Conservation (phyloP, 2,113 vertebrate genomes). For the Tetrax tetrax region DNA sequence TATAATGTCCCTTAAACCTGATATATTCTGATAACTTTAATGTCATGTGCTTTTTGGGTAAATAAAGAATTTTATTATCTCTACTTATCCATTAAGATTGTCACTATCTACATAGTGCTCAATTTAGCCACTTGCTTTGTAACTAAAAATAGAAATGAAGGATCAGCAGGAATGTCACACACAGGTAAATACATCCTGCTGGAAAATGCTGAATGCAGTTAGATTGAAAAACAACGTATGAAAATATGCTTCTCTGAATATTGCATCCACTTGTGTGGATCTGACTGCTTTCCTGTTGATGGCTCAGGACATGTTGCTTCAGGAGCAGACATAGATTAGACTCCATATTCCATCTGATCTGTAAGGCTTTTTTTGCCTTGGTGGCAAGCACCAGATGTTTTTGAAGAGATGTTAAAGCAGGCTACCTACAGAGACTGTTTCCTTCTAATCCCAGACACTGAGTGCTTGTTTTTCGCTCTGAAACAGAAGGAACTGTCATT, state of each 20-base stretch:
- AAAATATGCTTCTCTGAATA: background rate
- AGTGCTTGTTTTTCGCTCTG: background rate
- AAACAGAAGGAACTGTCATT: background rate
- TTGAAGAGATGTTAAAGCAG: background rate
- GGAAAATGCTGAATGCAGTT: background rate
- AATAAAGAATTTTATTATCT: constrained; percentile 45
- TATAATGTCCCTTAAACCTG: constrained; percentile 63
- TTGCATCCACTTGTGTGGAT: background rate
- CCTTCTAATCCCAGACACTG: background rate
- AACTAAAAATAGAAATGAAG: constrained; percentile 24
- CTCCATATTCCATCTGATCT: background rate
- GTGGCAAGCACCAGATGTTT: background rate
- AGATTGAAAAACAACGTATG: background rate
- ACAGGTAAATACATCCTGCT: background rate
- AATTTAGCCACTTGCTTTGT: constrained; percentile 9
- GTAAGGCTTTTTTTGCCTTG: background rate
- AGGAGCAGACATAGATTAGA: background rate
- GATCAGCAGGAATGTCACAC: background rate
- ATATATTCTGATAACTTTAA: constrained; percentile 72
- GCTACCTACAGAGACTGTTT: background rate
- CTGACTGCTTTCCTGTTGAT: background rate
- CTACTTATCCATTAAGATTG: constrained; percentile 32
- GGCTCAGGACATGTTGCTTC: background rate
- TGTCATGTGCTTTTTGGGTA: constrained; percentile 21
- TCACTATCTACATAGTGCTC: background rate